Percentiles rank a stretch among this genome's conserved stretches.
These are phyloP conservation scores for Rotaria socialis DNA, from an alignment of 2,888 invertebrate species.

Conservation along the genomic window DNA sequence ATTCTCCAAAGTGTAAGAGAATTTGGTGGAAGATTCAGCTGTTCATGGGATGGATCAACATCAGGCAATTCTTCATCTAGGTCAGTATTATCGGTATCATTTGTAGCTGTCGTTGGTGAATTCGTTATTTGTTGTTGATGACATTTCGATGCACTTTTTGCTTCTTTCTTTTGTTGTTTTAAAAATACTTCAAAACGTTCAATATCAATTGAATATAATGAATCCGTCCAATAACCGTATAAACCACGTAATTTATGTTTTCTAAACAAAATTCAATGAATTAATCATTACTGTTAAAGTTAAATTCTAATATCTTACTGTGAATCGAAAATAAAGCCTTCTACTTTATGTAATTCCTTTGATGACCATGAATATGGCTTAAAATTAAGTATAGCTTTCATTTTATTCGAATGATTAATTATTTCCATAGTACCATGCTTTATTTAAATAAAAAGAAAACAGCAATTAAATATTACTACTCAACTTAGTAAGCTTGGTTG, in stretches of 20 bases:
- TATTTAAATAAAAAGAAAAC: not conserved
- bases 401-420: conserved; percentile 60
- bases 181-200: conserved; percentile 51
- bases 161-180: conserved; percentile 40
- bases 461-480: too few relatives aligned
- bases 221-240: conserved; percentile 85
- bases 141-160: conserved; percentile 62
- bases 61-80: conserved; percentile 49
- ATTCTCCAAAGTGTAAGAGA: conserved; percentile 78
- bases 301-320: conserved; percentile 64
- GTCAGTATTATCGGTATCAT: not conserved
- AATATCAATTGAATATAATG: conserved; percentile 56
- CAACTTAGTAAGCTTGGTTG: too few relatives aligned
- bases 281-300: not conserved
- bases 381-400: conserved; percentile 74
- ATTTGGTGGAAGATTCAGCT: conserved; percentile 65
- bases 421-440: conserved; percentile 62
- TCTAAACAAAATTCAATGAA: conserved; percentile 50
- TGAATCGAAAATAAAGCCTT: conserved; percentile 76
- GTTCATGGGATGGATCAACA: conserved; percentile 47
- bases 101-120: conserved; percentile 52
- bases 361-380: conserved; percentile 83
- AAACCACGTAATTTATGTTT: conserved; percentile 76
- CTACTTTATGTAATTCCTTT: conserved; percentile 80
- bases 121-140: not conserved